These are phyloP conservation scores for Coilia nasus DNA, from an alignment of 2,797 vertebrate species.

Conservation along the genomic window DNA sequence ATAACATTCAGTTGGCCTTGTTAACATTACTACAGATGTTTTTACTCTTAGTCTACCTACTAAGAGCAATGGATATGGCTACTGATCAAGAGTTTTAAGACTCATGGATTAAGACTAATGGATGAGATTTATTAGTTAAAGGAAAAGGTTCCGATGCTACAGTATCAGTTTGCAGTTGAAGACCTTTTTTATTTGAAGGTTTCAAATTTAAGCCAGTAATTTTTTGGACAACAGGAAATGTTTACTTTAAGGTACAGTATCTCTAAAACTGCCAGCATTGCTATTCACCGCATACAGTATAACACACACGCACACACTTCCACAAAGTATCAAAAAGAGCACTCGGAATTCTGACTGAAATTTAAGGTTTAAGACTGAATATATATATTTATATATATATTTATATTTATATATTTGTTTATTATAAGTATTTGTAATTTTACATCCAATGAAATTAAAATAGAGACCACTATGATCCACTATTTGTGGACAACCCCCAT, in stretches of 20 bases:
- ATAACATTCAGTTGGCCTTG: not conserved
- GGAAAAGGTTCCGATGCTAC: not conserved
- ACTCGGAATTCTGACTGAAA: constrained; percentile 42
- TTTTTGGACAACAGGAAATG: constrained; percentile 37
- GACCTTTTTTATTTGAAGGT: constrained; percentile 24
- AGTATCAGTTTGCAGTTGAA: constrained; percentile 13
- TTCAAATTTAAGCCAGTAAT: constrained; percentile 24
- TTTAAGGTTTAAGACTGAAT: constrained; percentile 51
- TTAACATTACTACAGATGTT: not conserved
- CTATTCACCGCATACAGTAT: constrained; percentile 42
- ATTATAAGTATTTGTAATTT: constrained; percentile 51
- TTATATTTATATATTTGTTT: constrained; percentile 44
- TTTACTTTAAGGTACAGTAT: constrained; percentile 33
- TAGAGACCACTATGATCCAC: constrained; percentile 34
- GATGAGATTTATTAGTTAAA: not conserved
- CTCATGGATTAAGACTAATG: not conserved
- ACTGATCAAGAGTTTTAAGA: not conserved
- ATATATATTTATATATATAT: constrained; percentile 42
- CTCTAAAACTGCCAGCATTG: constrained; percentile 49
- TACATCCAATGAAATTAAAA: constrained; percentile 52
- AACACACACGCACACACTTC: constrained; percentile 22
- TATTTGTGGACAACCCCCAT: constrained; percentile 38
- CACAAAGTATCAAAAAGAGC: constrained; percentile 46
- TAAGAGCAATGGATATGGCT: not conserved
- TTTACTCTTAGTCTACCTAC: not conserved